Evolutionary conservation across 2,888 invertebrate genomes (phyloP).

Genomic region (Nowickia ferox): DNA sequence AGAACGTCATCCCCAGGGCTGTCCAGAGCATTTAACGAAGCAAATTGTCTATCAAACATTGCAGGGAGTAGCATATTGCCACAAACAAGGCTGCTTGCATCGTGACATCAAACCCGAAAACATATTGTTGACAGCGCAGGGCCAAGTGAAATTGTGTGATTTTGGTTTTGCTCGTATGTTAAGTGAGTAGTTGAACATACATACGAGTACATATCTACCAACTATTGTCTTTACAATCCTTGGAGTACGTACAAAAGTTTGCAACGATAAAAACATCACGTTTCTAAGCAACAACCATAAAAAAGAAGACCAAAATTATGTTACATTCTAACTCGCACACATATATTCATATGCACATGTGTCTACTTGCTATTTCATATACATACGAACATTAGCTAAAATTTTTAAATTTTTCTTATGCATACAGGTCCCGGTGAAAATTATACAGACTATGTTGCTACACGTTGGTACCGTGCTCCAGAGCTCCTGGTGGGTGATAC

Average conservation of each 20-base stretch:
- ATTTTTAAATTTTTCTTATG: constrained; percentile 4
- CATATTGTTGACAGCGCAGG: constrained; percentile 95
- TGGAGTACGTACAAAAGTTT: background rate
- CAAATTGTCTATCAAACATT: constrained; percentile 98
- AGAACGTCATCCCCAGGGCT: constrained; percentile 96
- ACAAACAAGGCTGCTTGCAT: constrained; percentile 96
- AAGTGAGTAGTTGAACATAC: constrained; percentile 84
- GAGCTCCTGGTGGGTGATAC: constrained; percentile 99
- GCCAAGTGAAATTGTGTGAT: constrained; percentile 97
- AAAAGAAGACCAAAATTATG: constrained; percentile 20
- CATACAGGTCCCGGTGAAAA: constrained; percentile 95
- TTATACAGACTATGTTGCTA: constrained; percentile 99
- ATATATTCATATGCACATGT: background rate
- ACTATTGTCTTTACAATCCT: background rate
- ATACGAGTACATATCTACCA: background rate
- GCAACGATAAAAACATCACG: constrained; percentile 51
- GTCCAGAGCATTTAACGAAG: constrained; percentile 94
- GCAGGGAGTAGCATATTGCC: constrained; percentile 97
- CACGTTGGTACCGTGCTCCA: constrained; percentile 98
- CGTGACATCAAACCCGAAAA: constrained; percentile 99
- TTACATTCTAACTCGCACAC: constrained; percentile 5
- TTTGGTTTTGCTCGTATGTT: constrained; percentile 99
- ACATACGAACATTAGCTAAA: background rate
- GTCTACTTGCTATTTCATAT: background rate
- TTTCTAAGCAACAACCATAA: constrained; percentile 15